Conservation (phyloP, 2,888 invertebrate species). For the Vanessa cardui region DNA sequence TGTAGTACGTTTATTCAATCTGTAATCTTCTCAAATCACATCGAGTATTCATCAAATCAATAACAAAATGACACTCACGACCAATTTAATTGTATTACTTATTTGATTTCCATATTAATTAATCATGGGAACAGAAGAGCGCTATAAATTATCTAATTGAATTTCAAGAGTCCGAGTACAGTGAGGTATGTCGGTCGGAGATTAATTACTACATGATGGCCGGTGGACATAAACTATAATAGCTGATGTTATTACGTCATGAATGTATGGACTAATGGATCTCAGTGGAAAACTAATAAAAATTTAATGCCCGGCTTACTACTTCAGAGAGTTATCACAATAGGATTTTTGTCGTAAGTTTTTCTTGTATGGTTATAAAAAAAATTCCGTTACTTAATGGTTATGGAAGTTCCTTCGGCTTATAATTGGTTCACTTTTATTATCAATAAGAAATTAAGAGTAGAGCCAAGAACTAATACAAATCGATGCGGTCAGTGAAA, state of each 20-base stretch:
- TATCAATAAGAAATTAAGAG: too few species aligned
- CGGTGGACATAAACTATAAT: conserved; percentile 21
- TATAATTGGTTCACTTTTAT: too few species aligned
- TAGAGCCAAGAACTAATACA: too few species aligned
- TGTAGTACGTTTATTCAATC: too few species aligned
- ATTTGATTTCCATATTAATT: too few species aligned
- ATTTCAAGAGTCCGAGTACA: not conserved
- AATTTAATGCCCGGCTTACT: conserved; percentile 57
- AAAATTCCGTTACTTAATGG: not conserved
- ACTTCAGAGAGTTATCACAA: conserved; percentile 50
- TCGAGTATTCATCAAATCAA: too few species aligned
- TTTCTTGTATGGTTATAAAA: not conserved
- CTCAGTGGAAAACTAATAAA: conserved; percentile 62
- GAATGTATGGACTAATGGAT: conserved; percentile 49
- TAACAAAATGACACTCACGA: too few species aligned
- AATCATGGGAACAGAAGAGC: too few species aligned
- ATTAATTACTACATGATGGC: conserved; percentile 19
- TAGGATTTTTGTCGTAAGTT: conserved; percentile 1
- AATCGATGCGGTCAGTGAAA: too few species aligned
- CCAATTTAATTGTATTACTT: too few species aligned
- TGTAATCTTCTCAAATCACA: too few species aligned
- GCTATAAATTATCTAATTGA: too few species aligned
- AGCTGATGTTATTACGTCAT: conserved; percentile 32
- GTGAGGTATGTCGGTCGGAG: not conserved
- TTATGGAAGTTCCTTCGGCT: not conserved